These are phyloP conservation scores for Anolis apletophallus DNA, from an alignment of 2,797 vertebrate species.

Conservation along the genomic window DNA sequence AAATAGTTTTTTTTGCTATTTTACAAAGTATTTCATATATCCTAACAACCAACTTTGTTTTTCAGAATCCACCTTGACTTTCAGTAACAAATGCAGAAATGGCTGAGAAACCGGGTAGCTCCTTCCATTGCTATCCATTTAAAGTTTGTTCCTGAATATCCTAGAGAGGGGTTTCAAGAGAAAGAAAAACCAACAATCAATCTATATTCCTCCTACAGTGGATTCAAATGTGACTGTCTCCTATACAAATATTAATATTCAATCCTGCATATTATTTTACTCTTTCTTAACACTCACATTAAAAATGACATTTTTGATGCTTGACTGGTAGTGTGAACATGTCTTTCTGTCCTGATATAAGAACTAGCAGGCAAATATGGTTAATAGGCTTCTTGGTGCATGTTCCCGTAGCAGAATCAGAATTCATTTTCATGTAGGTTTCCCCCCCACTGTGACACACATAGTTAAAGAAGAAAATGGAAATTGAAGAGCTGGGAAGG, in stretches of 20 bases:
- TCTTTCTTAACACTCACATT: neutral
- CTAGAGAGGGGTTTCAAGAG: neutral
- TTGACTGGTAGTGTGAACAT: neutral
- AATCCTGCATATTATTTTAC: neutral
- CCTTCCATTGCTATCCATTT: neutral
- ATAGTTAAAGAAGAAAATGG: neutral
- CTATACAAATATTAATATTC: neutral
- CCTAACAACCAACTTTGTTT: neutral
- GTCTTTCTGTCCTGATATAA: neutral
- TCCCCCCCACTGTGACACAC: neutral
- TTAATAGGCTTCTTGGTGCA: neutral
- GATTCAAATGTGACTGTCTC: neutral
- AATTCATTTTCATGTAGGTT: neutral
- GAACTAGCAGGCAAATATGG: neutral
- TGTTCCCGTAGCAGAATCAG: neutral
- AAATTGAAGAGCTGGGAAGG: neutral
- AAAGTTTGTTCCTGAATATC: neutral
- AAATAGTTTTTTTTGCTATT: neutral
- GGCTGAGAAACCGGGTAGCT: neutral
- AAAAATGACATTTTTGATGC: neutral
- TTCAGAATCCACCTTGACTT: neutral
- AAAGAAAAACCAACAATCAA: conserved; percentile 27
- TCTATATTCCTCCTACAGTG: neutral
- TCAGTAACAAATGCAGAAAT: neutral
- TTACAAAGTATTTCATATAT: neutral